Base-by-base conservation (phyloP, 2,113 vertebrate species). In the Otus sunia region DNA sequence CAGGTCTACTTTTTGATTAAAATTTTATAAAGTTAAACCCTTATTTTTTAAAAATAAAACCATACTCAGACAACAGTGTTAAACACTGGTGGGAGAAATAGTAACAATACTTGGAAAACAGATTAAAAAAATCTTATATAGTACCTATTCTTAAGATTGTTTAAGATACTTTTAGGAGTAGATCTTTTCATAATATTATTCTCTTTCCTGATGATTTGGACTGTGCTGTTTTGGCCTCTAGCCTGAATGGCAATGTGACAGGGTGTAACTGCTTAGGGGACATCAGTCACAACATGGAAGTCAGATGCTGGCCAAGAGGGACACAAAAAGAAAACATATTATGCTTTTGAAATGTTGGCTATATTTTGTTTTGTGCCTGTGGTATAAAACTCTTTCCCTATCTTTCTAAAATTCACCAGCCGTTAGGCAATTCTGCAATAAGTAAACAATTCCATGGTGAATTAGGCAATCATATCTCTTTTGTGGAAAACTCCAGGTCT, bases 401-500 rank as follows among this genome's bases (percentile, higher is more conserved):
- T 88, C 20, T 86, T 82, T 89, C 90, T 55, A 63, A 88, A 93
- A 94, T 75, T 95, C 89, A 95, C 45, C 69, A 92, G 60, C 76
- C 17, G 7, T 43, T 79, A 87, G 79, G 84, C 88, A 96, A 71
- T 59, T 88, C 90, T 93, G 52, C 52, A 83, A 68, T 81, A 94
- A 96, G 80, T 92, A 95, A 97, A 95, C 88, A 95, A 93, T 91
- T 89, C 94, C 77, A 64, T 81, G 71, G 63, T 68, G 82, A 97
- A 96, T 96, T 88, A 87, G 73, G 32, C 74, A 94, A 94, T 97
- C 92, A 59, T 49, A 36, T 69, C 50, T 68, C 74, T 94, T 84
- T 69, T 94, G 76, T 82, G 84, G 84, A 87, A 95, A 95, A 91
- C 52, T 91, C 66, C 49, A 47, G 39, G 58, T 81, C 60, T 86